Evolutionary conservation across 1,140 invertebrate genomes (phyloP).

Genomic region (Pseudomyrmex pallidus): DNA sequence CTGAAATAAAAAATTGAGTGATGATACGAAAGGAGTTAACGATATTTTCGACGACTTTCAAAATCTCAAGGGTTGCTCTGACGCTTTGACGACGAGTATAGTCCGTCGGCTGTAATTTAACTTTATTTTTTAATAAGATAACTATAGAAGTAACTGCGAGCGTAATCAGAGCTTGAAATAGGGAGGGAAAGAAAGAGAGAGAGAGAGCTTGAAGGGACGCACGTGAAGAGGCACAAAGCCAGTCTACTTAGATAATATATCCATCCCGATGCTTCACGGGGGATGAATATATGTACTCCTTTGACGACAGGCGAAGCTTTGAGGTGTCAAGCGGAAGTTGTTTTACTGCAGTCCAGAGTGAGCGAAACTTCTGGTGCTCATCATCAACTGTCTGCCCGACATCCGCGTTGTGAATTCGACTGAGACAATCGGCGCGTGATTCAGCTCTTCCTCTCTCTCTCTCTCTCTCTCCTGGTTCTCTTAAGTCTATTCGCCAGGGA

Average conservation of each 20-base stretch:
- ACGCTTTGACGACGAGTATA: slow-evolving; percentile 12
- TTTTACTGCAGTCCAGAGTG: slow-evolving; percentile 13
- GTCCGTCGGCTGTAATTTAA: slow-evolving; percentile 41
- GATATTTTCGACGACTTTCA: slow-evolving; percentile 17
- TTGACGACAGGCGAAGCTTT: slow-evolving; percentile 44
- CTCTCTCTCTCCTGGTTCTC: not conserved
- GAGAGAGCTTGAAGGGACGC: slow-evolving; percentile 29
- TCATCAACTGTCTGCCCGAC: not conserved
- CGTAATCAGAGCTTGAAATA: slow-evolving; percentile 4
- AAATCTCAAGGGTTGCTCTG: slow-evolving; percentile 42
- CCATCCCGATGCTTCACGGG: slow-evolving; percentile 12
- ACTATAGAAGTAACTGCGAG: slow-evolving; percentile 50
- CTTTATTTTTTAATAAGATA: slow-evolving; percentile 53
- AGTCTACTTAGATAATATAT: slow-evolving; percentile 40
- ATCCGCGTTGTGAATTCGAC: slow-evolving; percentile 23
- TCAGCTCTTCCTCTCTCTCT: not conserved
- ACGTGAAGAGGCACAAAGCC: slow-evolving; percentile 59
- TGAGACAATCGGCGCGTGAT: slow-evolving; percentile 37
- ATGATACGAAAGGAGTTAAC: not conserved
- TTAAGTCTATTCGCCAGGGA: slow-evolving; percentile 37
- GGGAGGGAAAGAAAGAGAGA: not conserved
- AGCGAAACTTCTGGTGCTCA: slow-evolving; percentile 60
- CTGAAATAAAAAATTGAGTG: not conserved
- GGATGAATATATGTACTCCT: slow-evolving; percentile 23
- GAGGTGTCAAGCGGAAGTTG: slow-evolving; percentile 60